Evolutionary conservation across 2,888 invertebrate genomes (phyloP), one percentile per base, ranked within the genome.

Genomic region (Drosophila prostipennis): DNA sequence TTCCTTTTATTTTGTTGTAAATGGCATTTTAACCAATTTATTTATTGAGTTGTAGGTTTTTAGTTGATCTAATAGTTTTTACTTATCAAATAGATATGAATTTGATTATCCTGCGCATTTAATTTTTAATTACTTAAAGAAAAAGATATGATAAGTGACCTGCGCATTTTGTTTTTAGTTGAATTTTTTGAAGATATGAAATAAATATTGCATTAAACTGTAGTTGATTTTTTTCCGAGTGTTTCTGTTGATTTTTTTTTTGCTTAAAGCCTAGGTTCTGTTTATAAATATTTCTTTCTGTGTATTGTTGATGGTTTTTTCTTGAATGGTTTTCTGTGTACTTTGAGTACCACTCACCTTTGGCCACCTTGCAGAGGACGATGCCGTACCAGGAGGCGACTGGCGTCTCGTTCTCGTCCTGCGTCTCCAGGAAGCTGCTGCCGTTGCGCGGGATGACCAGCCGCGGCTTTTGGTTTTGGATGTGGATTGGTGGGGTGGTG

Each of bases 301-400:
- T 3, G 7, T 5, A 13, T 3, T 43, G 3, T 14, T 0, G 8
- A 16, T 10, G n/a, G 6, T 29, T 29, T 29, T 29, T 7, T 29
- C 7, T 6, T 26, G 4, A 0, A 29, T 29, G 7, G 5, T 29
- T 29, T 7, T 29, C 29, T 29, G 7, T 29, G 7, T 29, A 6
- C 5, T 26, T 26, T 26, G 26, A n/a, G n/a, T 19, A 2, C 19
- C 26, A 46, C 45, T 46, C 19, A 46, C 45, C 45, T 94, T 95
- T 95, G 91, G 95, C 94, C 91, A 94, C 93, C 91, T 94, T 94
- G 94, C 95, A 95, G 91, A 95, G 93, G 81, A 95, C 95, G 81
- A 96, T 93, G 79, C 95, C 95, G 91, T 94, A 95, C 93, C 94
- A 92, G 61, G 91, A 90, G 60, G 89, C 86, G 69, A 90, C 84